Base-by-base conservation (phyloP, 2,888 invertebrate species). In the Drosophila histrio region DNA sequence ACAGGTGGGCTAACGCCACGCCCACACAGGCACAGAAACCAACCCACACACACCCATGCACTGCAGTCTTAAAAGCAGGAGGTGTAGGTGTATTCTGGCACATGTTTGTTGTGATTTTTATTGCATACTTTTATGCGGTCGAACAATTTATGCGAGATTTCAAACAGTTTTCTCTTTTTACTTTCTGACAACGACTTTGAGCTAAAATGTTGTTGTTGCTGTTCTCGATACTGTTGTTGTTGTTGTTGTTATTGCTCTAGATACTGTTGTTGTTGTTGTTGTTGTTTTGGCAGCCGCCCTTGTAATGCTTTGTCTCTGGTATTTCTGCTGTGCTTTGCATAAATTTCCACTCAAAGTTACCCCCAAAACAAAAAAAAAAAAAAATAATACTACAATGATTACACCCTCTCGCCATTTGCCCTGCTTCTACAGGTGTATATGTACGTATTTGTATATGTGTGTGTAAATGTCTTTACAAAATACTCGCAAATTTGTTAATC, bases 121-220 rank as follows among this genome's bases (percentile, higher is more conserved):
- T 87, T 69, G 85, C 87, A 75, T 84, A 86, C 77, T 83, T 79
- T 83, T 60, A 67, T 75, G 70, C 62, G 71, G 65, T 57, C 65
- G 52, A 63, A 52, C 70, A 87, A 88, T 86, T 82, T 82, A 88
- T 86, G 87, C 87, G 63, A 71, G 77, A 82, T 88, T 88, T 76
- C 59, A 62, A 82, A 61, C 28, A 28, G 50, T 57, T 28, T 30
- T 30, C 52, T 50, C 41, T 73, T 54, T 22, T 54, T n/a, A n/a
- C 43, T 32, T 15, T 3, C 21, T 2, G n/a, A 24, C 24, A 15
- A 3, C 9, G 21, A 11, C 22, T 22, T 13, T 21, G 41, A 22
- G 22, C 22, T 41, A 0, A 17, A 6, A 22, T 19, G 15, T 30
- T 52, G 11, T 43, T 36, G 28, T 5, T 38, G 39, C 28, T 57